Percentiles rank a stretch among this genome's conserved stretches.
Evolutionary conservation across 2,797 vertebrate species (phyloP).

Genomic region (Vespertilio murinus): DNA sequence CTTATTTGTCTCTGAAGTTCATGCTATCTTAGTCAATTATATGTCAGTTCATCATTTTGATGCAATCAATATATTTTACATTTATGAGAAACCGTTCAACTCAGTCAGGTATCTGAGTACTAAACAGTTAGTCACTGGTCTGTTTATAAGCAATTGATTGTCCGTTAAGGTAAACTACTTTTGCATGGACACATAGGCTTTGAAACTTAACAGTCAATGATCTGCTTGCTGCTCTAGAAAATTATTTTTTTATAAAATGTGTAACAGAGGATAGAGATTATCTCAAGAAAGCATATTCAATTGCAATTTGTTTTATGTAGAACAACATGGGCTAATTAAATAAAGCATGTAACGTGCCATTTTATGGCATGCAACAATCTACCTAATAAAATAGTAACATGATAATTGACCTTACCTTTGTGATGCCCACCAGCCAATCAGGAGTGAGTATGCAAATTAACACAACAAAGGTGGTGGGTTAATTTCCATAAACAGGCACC

Average conservation of each 20-base stretch:
- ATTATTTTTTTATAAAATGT: background rate
- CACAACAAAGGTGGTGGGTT: no score
- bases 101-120: background rate
- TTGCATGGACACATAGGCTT: background rate
- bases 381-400: no score
- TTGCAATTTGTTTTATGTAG: background rate
- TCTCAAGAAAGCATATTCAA: background rate
- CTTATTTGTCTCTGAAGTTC: background rate
- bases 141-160: background rate
- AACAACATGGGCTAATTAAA: background rate
- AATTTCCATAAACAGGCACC: no score
- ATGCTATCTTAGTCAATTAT: background rate
- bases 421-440: no score
- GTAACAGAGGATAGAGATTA: background rate
- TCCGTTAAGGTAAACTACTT: background rate
- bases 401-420: no score
- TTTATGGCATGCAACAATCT: slow-evolving; percentile 31
- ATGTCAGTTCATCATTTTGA: background rate
- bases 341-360: background rate
- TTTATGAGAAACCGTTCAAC: background rate
- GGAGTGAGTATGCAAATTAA: no score
- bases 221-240: background rate
- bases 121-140: background rate
- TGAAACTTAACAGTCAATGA: background rate
- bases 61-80: background rate